Base-by-base conservation (phyloP, 2,113 vertebrate species). In the Ranitomeya variabilis region DNA sequence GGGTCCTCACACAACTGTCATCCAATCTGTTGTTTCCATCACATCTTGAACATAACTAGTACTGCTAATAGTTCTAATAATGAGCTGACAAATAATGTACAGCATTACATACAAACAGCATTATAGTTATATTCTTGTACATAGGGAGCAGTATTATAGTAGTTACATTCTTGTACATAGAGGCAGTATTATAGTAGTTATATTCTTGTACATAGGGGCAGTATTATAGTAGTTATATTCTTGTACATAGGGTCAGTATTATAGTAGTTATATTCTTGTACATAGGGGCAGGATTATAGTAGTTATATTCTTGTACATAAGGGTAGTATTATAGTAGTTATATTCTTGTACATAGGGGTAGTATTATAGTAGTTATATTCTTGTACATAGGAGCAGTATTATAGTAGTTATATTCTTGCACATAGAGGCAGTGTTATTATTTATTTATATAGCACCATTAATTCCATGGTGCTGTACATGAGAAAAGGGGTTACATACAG, bases 331-430 rank as follows among this genome's bases (percentile, higher is more conserved):
- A 74, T 45, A 74, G 71, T 51, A 74, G 71, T 18, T 74, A 51
- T 74, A 74, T 74, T 45, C 71, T 74, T 74, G 71, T 74, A 74
- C 15, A 74, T 74, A 18, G 31, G 31, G 1, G 71, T 8, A 74
- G 71, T 73, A 73, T 74, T 45, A 74, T 74, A 74, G 69, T 7
- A 73, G 69, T 73, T 69, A 73, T 73, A 74, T 74, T 74, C 71
- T 45, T 74, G 31, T 74, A 45, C 15, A 45, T 74, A 74, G 71
- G 31, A 0, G 71, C 15, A 74, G 71, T 74, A 74, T 74, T 51
- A 74, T 45, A 74, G 71, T 74, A 74, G 71, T 74, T 74, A 74
- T 74, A 74, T 45, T 73, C 26, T 73, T 37, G 69, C 37, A 37
- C 3, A 73, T 26, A 9, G 62, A 26, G 1, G 71, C 31, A 74